Conservation (phyloP, 2,888 invertebrate genomes). For the Agriopis marginaria region DNA sequence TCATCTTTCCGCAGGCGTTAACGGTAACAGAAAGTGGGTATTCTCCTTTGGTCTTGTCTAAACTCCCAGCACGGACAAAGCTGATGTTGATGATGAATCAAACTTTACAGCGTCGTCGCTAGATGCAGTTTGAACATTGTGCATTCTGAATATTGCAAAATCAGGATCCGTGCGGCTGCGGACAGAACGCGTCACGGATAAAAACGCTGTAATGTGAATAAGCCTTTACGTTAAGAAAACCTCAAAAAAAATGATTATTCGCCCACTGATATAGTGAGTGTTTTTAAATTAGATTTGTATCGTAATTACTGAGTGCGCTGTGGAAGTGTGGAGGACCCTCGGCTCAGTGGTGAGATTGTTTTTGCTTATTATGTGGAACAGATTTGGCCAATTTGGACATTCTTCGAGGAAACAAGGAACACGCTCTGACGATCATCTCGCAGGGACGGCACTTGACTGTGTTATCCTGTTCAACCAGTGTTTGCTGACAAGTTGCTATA, state of each 20-base stretch:
- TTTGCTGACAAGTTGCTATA: too few relatives aligned
- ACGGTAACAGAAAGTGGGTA: too few relatives aligned
- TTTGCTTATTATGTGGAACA: conserved; percentile 15
- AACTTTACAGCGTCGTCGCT: too few relatives aligned
- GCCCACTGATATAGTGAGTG: not conserved
- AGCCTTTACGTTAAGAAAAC: not conserved
- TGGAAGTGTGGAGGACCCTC: conserved; percentile 27
- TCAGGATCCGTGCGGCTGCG: too few relatives aligned
- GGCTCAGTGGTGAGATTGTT: not conserved
- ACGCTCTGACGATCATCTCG: not conserved
- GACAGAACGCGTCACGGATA: not conserved
- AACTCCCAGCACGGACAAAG: too few relatives aligned
- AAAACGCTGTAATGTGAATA: not conserved
- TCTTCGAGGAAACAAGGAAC: conserved; percentile 1
- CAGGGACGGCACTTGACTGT: too few relatives aligned
- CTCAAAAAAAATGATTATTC: not conserved
- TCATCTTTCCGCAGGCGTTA: too few relatives aligned
- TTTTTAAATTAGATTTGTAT: conserved; percentile 35
- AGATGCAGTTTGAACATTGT: too few relatives aligned
- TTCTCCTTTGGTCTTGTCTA: too few relatives aligned
- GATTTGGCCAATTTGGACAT: conserved; percentile 10
- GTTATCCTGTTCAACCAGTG: too few relatives aligned
- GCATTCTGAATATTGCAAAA: too few relatives aligned
- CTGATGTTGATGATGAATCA: too few relatives aligned
- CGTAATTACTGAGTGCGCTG: conserved; percentile 27